A percentile compares a stretch with the other conserved stretches of the same genome.
These are phyloP conservation scores for Denticeps clupeoides DNA, from an alignment of 2,797 vertebrate genomes.

Conservation along the genomic window DNA sequence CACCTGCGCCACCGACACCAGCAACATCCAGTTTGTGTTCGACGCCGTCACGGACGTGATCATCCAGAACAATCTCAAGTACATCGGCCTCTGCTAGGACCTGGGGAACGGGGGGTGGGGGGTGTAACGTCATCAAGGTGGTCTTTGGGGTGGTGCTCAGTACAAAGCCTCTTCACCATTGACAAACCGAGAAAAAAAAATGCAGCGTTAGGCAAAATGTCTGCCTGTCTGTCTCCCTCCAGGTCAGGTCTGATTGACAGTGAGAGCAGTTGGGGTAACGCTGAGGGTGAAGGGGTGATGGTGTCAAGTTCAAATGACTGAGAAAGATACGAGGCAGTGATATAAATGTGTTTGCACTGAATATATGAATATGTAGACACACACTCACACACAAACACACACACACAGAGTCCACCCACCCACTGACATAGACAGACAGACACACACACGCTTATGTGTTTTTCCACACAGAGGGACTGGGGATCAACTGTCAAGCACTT, in stretches of 20 bases:
- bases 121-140: background rate
- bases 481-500: constrained; percentile 45
- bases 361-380: constrained; percentile 52
- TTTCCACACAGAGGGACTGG: constrained; percentile 45
- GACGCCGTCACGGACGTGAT: constrained; percentile 99
- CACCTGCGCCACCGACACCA: constrained; percentile 98
- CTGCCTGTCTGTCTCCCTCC: constrained; percentile 15
- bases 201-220: too few species aligned
- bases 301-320: constrained; percentile 38
- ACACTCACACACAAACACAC: constrained; percentile 40
- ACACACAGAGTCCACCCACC: constrained; percentile 28
- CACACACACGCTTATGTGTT: constrained; percentile 30
- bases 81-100: constrained; percentile 95
- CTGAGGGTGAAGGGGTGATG: too few species aligned
- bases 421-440: constrained; percentile 7
- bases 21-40: constrained; percentile 99
- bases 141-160: background rate
- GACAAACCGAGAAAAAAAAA: background rate
- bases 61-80: constrained; percentile 99
- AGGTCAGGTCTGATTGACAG: too few species aligned
- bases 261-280: too few species aligned
- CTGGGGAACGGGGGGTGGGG: constrained; percentile 26
- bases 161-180: constrained; percentile 18
- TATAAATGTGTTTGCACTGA: constrained; percentile 65
- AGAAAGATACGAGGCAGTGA: constrained; percentile 35